These are phyloP conservation scores for Epinephelus lanceolatus DNA, from an alignment of 2,113 vertebrate species.

Conservation along the genomic window DNA sequence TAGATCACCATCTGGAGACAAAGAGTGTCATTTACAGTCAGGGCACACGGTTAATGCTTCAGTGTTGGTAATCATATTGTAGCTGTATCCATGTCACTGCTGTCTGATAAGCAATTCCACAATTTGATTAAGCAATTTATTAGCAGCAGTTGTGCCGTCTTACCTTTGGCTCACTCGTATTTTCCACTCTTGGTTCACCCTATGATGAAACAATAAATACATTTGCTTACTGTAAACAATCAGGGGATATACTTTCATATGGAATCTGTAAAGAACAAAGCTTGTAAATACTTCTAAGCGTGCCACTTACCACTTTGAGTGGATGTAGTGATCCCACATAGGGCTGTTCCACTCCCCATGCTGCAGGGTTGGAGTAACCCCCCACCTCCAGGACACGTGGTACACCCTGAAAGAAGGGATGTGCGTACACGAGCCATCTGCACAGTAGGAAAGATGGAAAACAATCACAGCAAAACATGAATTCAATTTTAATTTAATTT, in stretches of 20 bases:
- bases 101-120: background rate
- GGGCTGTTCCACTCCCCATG: conserved; percentile 89
- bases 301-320: conserved; percentile 89
- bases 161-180: conserved; percentile 90
- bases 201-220: conserved; percentile 64
- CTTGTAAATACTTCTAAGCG: background rate
- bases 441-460: background rate
- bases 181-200: conserved; percentile 93
- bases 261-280: background rate
- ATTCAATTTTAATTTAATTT: background rate
- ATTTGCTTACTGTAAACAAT: background rate
- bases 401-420: conserved; percentile 91
- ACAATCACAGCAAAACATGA: background rate
- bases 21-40: background rate
- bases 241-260: background rate
- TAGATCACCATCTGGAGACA: conserved; percentile 88
- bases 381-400: conserved; percentile 93
- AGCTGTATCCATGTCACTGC: background rate
- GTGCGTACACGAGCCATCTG: conserved; percentile 94
- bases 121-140: background rate
- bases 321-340: conserved; percentile 92
- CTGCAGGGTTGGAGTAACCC: conserved; percentile 87
- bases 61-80: background rate
- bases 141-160: conserved; percentile 35
- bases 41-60: background rate